A percentile compares a stretch with the other conserved stretches of the same genome.
Evolutionary conservation across 2,113 vertebrate genomes (phyloP).

Genomic region (Neotoma lepida): DNA sequence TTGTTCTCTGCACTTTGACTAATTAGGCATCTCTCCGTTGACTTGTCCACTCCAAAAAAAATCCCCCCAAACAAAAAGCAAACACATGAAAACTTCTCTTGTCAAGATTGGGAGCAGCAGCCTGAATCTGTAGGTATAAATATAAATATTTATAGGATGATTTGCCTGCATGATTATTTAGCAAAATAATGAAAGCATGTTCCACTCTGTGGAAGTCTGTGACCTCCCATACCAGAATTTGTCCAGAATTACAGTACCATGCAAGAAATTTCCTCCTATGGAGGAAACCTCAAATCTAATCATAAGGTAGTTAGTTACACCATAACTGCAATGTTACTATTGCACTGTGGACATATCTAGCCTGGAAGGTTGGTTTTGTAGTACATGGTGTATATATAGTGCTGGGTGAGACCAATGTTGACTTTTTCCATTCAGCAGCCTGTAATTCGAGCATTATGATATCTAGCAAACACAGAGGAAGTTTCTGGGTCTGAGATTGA

Average conservation of each 20-base stretch:
- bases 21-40: background rate
- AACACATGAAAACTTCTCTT: background rate
- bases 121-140: background rate
- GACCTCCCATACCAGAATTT: background rate
- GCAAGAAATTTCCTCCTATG: background rate
- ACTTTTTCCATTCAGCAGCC: background rate
- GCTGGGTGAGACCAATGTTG: background rate
- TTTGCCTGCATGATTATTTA: background rate
- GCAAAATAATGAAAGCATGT: background rate
- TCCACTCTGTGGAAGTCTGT: background rate
- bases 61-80: background rate
- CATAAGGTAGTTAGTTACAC: background rate
- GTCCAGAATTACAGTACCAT: background rate
- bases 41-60: background rate
- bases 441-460: background rate
- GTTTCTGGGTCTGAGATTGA: background rate
- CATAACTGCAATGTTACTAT: background rate
- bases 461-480: background rate
- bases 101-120: background rate
- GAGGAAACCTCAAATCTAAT: background rate
- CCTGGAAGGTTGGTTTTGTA: background rate
- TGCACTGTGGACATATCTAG: background rate
- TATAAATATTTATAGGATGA: background rate
- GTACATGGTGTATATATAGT: background rate
- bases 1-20: background rate